Percentiles rank a stretch among this genome's conserved stretches.
These are phyloP conservation scores for Butastur rufipennis DNA, from an alignment of 2,113 vertebrate genomes.

Conservation along the genomic window DNA sequence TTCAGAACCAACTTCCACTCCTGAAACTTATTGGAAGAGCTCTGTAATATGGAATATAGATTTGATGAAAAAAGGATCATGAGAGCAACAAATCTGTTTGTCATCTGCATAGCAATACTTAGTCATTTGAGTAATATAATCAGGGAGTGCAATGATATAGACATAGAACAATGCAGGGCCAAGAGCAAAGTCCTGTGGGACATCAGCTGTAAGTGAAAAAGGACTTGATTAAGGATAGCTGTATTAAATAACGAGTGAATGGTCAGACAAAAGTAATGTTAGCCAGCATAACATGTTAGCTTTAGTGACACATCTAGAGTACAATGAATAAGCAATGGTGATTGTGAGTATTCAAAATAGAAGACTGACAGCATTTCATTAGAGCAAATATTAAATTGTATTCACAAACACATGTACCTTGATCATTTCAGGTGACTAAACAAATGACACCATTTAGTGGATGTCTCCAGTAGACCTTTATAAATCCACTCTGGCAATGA, in stretches of 20 bases:
- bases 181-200: not conserved
- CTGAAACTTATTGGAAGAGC: not conserved
- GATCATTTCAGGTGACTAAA: not conserved
- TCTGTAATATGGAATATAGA: constrained; percentile 15
- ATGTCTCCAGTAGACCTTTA: not conserved
- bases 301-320: not conserved
- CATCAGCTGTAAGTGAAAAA: not conserved
- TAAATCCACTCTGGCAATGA: not conserved
- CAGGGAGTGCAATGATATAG: not conserved
- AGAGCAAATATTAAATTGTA: not conserved
- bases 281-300: not conserved
- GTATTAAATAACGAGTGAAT: not conserved
- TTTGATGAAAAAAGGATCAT: not conserved
- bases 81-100: constrained; percentile 1
- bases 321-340: not conserved
- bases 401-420: not conserved
- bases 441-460: not conserved
- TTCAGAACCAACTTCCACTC: not conserved
- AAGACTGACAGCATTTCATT: not conserved
- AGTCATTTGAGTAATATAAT: not conserved
- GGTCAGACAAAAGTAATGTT: not conserved
- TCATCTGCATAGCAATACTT: not conserved
- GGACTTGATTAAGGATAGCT: not conserved
- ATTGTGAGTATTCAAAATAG: not conserved
- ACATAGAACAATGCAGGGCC: not conserved